Conservation (phyloP, 1,140 invertebrate genomes). For the Ooceraea biroi region DNA sequence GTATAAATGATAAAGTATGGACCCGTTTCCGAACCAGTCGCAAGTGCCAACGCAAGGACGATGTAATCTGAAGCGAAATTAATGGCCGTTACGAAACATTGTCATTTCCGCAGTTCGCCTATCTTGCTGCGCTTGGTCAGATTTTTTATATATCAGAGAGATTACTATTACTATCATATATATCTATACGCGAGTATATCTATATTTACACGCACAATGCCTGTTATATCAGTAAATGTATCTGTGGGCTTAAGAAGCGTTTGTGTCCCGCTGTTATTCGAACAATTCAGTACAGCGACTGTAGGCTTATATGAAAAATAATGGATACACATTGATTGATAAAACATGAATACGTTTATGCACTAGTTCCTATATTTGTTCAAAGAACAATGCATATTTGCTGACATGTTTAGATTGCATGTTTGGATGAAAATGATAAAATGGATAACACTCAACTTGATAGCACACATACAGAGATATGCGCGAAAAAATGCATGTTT, state of each 20-base stretch:
- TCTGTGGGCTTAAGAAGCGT: not conserved
- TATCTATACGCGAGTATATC: slow-evolving; percentile 22
- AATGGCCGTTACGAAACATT: slow-evolving; percentile 23
- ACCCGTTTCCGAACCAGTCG: slow-evolving; percentile 79
- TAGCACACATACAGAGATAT: not conserved
- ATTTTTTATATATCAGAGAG: slow-evolving; percentile 39
- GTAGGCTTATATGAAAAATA: slow-evolving; percentile 22
- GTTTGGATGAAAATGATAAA: no score
- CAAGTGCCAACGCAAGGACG: slow-evolving; percentile 37
- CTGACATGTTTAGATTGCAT: no score
- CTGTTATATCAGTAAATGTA: slow-evolving; percentile 16
- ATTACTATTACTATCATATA: slow-evolving; percentile 38
- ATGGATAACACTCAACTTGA: not conserved
- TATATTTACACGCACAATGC: slow-evolving; percentile 54
- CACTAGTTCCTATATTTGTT: no score
- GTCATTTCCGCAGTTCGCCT: slow-evolving; percentile 14
- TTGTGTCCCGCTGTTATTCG: not conserved
- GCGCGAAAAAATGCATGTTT: not conserved
- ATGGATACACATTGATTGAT: no score
- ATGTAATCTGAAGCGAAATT: slow-evolving; percentile 33
- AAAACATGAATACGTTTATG: no score
- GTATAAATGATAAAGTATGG: slow-evolving; percentile 71
- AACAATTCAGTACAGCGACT: not conserved
- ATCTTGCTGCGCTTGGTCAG: slow-evolving; percentile 59
- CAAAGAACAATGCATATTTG: no score